A percentile compares a stretch with the other conserved stretches of the same genome.
These are phyloP conservation scores for Sialis fuliginosa DNA, from an alignment of 2,888 invertebrate genomes.

Conservation along the genomic window DNA sequence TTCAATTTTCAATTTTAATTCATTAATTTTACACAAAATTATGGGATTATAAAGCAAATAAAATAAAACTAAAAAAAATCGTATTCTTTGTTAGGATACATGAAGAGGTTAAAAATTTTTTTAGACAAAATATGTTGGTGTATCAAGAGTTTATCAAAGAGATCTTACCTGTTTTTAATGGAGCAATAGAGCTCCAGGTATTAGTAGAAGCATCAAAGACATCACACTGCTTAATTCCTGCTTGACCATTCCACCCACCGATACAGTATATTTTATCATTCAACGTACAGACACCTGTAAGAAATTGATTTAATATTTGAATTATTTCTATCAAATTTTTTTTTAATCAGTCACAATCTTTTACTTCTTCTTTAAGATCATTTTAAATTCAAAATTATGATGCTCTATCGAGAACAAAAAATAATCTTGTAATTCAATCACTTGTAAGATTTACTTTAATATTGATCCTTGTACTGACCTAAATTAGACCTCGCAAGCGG, in stretches of 20 bases:
- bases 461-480: conserved; percentile 19
- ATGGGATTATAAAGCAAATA: too few relatives aligned
- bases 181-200: conserved; percentile 48
- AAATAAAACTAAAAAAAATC: too few relatives aligned
- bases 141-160: not conserved
- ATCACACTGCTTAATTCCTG: conserved; percentile 55
- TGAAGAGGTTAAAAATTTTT: too few relatives aligned
- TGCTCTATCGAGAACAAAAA: not conserved
- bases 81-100: too few relatives aligned
- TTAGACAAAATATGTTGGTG: too few relatives aligned
- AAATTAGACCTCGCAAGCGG: conserved; percentile 49
- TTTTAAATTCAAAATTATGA: too few relatives aligned
- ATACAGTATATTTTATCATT: conserved; percentile 52
- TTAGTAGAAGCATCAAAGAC: conserved; percentile 42
- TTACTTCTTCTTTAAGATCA: too few relatives aligned
- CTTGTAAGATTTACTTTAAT: not conserved
- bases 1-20: too few relatives aligned
- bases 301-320: not conserved
- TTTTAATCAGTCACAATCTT: too few relatives aligned
- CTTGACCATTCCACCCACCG: conserved; percentile 61
- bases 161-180: conserved; percentile 40
- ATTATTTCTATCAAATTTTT: not conserved
- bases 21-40: too few relatives aligned
- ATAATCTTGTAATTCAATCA: too few relatives aligned
- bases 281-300: conserved; percentile 40